Base-by-base conservation (phyloP, 1,140 invertebrate genomes). In the Hestina assimilis region DNA sequence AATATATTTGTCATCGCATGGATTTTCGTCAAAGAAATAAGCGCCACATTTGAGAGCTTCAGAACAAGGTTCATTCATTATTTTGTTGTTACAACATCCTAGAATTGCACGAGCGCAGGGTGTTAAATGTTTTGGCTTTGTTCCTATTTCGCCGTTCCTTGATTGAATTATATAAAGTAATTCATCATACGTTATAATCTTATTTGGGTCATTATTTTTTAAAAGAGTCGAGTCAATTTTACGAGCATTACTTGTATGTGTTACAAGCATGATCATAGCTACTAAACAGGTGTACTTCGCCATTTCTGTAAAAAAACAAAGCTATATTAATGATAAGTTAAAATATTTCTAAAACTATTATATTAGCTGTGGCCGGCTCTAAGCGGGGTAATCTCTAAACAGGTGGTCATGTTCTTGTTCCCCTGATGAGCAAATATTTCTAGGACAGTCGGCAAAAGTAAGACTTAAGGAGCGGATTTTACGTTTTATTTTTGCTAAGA, bases 1-100 rank as follows among this genome's bases (percentile, higher is more conserved):
- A 6, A 84, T 61, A 48, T 79, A 87, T 51, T 78, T 82, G 12
- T 79, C 75, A 9, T 81, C 79, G 20, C 84, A 87, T 4, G 84
- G 84, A 33, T 87, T 87, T 6, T 68, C 72, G 40, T 87, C 84
- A 38, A 87, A 87, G 69, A 87, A 84, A 45, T 69, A 72, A 1
- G 79, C 76, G 2, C 84, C 84, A 52, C 84, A 86, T 5, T 75
- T 59, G 3, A 83, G 59, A 4, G 60, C 35, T 58, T 84, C 84
- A 0, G 83, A 87, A 42, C 84, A 87, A 8, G 40, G n/a, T 28
- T 59, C 54, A 40, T 85, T 81, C 31, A 87, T 86, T 0, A 63
- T 55, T 12, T 70, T 67, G 1, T 66, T 61, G 4, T 75, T 66
- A 43, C 83, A 83, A 40, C 84, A 87, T 1, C 75, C 70, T 3